phyloP scores from a whole-genome alignment of 1,140 invertebrate species.

The Brachionus angularis region DNA sequence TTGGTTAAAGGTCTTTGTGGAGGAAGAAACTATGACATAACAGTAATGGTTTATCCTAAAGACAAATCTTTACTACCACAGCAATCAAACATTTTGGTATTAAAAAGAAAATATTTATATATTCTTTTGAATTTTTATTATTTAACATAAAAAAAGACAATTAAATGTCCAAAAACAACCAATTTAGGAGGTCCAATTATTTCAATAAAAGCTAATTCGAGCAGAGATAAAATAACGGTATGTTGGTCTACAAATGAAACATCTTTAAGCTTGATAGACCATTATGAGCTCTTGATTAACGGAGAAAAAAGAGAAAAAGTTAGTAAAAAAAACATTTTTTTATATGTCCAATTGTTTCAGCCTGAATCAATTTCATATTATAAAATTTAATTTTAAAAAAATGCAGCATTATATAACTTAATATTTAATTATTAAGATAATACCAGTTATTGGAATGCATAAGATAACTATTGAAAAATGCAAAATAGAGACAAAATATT shows the following conservation, averaged over 20 bases:
- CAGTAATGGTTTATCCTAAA: constrained; percentile 50
- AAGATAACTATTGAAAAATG: constrained; percentile 56
- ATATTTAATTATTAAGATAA: constrained; percentile 45
- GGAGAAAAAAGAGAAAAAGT: constrained; percentile 55
- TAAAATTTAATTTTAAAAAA: no score
- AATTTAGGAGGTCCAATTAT: constrained; percentile 53
- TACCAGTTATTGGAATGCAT: constrained; percentile 52
- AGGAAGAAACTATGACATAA: constrained; percentile 51
- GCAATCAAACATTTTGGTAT: constrained; percentile 54
- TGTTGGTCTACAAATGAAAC: constrained; percentile 55
- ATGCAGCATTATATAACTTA: constrained; percentile 49
- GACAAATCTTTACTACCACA: constrained; percentile 48
- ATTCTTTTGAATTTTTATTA: no score
- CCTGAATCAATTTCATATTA: no score
- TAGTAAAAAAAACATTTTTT: no score
- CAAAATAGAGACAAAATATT: constrained; percentile 50
- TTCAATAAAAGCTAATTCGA: constrained; percentile 52
- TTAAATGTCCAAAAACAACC: constrained; percentile 48
- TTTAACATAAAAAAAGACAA: no score
- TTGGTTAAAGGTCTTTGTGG: constrained; percentile 54
- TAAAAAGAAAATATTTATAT: constrained; percentile 36
- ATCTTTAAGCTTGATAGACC: constrained; percentile 49
- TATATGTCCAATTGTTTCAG: no score
- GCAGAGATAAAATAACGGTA: constrained; percentile 50
- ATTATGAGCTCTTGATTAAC: constrained; percentile 54